phyloP scores from a whole-genome alignment of 2,797 vertebrate genomes.

The Crypturellus tataupa region DNA sequence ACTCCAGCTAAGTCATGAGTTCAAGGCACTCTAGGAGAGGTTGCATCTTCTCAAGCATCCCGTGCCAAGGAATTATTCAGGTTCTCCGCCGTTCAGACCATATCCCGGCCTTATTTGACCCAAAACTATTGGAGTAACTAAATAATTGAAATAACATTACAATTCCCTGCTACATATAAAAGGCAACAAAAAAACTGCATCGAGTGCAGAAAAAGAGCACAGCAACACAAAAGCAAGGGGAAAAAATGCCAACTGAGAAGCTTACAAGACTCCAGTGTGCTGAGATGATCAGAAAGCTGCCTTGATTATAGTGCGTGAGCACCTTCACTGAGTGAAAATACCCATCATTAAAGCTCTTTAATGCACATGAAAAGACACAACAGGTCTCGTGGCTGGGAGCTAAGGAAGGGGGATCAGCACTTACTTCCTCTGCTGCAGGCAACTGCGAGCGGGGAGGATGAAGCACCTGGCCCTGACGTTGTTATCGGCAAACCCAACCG shows the following conservation, averaged over 20 bases:
- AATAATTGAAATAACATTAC: neutral
- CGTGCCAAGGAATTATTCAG: neutral
- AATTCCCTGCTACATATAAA: too few species aligned
- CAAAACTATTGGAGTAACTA: neutral
- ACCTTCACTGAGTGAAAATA: constrained; percentile 49
- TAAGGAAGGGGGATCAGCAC: neutral
- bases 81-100: neutral
- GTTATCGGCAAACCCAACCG: neutral
- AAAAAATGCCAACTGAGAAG: constrained; percentile 17
- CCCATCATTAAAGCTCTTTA: constrained; percentile 45
- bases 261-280: constrained; percentile 40
- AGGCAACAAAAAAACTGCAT: neutral
- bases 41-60: neutral
- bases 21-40: neutral
- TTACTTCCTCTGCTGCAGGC: neutral
- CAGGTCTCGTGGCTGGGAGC: constrained; percentile 42
- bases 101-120: neutral
- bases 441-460: neutral
- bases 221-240: neutral
- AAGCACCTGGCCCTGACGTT: neutral
- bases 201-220: neutral
- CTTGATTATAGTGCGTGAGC: constrained; percentile 34
- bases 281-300: constrained; percentile 39
- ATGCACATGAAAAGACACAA: constrained; percentile 27
- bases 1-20: neutral